Evolutionary conservation across 2,797 vertebrate species (phyloP).

Genomic region (Syndactyla subalaris): DNA sequence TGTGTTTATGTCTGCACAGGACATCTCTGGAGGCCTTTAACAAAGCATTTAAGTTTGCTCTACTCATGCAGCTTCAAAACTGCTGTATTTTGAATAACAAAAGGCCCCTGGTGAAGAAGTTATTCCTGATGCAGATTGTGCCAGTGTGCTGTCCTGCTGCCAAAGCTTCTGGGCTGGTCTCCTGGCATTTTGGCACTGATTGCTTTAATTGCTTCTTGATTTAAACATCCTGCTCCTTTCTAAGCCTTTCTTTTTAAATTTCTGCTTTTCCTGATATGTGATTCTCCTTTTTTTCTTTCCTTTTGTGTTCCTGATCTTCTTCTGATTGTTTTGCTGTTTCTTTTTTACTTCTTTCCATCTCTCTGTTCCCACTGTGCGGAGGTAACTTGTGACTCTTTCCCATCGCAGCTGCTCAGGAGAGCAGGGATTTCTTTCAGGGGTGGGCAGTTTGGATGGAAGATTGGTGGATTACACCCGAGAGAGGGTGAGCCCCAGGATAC

Average conservation of each 20-base stretch:
- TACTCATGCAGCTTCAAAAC: neutral
- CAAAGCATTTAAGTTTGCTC: neutral
- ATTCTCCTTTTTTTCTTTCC: neutral
- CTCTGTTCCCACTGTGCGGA: neutral
- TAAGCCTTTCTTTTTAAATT: neutral
- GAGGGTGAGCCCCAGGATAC: neutral
- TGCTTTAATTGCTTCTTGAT: constrained; percentile 29
- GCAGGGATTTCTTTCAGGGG: neutral
- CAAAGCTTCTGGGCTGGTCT: neutral
- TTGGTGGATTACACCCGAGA: neutral
- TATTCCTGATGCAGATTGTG: neutral
- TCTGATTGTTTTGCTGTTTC: neutral
- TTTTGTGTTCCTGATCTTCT: neutral
- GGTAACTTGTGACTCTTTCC: neutral
- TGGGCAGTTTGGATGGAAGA: neutral
- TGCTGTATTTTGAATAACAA: neutral
- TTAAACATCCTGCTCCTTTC: neutral
- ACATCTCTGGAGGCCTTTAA: neutral
- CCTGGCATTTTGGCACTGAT: neutral
- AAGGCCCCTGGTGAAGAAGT: neutral
- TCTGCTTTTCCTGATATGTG: neutral
- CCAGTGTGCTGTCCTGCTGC: neutral
- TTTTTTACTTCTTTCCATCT: neutral
- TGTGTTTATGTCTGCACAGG: neutral
- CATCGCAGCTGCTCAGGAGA: neutral